Evolutionary conservation across 2,113 vertebrate genomes (phyloP).

Genomic region (Otocyon megalotis): DNA sequence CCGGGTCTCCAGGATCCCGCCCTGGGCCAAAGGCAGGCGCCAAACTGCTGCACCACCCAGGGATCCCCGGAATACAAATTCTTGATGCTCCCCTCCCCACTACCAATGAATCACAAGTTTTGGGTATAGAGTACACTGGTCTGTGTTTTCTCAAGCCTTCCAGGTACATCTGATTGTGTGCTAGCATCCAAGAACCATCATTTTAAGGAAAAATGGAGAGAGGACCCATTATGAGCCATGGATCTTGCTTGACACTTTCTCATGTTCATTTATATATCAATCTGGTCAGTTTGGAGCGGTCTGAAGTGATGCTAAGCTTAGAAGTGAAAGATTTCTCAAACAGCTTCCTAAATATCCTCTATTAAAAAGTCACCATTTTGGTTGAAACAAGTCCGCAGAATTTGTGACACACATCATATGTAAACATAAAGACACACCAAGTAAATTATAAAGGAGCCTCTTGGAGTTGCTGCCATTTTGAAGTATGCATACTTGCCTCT

Average conservation of each 20-base stretch:
- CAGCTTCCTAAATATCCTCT: background rate
- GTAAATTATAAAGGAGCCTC: background rate
- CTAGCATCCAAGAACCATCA: background rate
- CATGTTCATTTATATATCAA: rapidly evolving
- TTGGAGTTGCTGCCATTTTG: background rate
- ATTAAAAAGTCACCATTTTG: background rate
- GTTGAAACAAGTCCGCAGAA: background rate
- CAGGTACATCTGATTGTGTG: background rate
- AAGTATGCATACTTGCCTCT: background rate
- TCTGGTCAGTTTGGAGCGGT: background rate
- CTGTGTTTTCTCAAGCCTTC: background rate
- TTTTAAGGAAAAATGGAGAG: background rate
- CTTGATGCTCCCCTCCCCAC: background rate
- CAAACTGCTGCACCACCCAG: no score
- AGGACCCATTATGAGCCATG: background rate
- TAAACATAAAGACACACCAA: background rate
- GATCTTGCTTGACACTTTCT: background rate
- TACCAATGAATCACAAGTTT: background rate
- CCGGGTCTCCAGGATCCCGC: no score
- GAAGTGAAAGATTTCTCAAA: background rate
- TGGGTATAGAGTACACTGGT: no score
- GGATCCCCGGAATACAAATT: background rate
- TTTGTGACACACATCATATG: background rate
- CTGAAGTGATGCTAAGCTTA: background rate
- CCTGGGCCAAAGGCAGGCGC: no score